phyloP scores from a whole-genome alignment of 2,888 invertebrate species.

The Acrobeloides nanus region DNA sequence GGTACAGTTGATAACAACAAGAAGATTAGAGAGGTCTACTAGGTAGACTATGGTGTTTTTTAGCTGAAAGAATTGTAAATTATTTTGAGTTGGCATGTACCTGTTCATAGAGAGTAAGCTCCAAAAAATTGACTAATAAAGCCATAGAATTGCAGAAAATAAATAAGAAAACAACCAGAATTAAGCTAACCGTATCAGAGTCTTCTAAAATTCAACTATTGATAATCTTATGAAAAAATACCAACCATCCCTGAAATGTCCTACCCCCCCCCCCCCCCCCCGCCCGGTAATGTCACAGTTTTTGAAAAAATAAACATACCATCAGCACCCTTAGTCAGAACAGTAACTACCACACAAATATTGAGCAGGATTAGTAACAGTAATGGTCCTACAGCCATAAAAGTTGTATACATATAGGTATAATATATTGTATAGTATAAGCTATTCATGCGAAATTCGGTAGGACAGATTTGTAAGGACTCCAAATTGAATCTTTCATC shows the following conservation, averaged over 20 bases:
- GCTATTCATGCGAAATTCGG: slow-evolving; percentile 32
- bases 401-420: slow-evolving; percentile 40
- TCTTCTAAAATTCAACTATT: slow-evolving; percentile 29
- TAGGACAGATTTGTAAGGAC: slow-evolving; percentile 36
- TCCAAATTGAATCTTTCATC: slow-evolving; percentile 17
- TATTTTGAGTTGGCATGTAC: slow-evolving; percentile 14
- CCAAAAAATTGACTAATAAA: slow-evolving; percentile 50
- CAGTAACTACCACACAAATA: slow-evolving; percentile 40
- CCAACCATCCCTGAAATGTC: neutral
- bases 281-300: neutral
- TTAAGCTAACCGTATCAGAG: slow-evolving; percentile 45
- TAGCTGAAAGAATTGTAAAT: slow-evolving; percentile 12
- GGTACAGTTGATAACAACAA: slow-evolving; percentile 51
- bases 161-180: slow-evolving; percentile 51
- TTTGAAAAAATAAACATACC: slow-evolving; percentile 13
- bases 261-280: neutral
- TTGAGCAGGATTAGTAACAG: slow-evolving; percentile 45
- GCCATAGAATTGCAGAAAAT: slow-evolving; percentile 52
- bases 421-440: slow-evolving; percentile 51
- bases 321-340: slow-evolving; percentile 17
- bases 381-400: slow-evolving; percentile 50
- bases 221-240: neutral
- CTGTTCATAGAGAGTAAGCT: slow-evolving; percentile 44
- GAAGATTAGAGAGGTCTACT: slow-evolving; percentile 48
- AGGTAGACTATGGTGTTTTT: slow-evolving; percentile 42